A percentile compares a stretch with the other conserved stretches of the same genome.
These are phyloP conservation scores for Percina caprodes DNA, from an alignment of 2,113 vertebrate genomes.

Conservation along the genomic window DNA sequence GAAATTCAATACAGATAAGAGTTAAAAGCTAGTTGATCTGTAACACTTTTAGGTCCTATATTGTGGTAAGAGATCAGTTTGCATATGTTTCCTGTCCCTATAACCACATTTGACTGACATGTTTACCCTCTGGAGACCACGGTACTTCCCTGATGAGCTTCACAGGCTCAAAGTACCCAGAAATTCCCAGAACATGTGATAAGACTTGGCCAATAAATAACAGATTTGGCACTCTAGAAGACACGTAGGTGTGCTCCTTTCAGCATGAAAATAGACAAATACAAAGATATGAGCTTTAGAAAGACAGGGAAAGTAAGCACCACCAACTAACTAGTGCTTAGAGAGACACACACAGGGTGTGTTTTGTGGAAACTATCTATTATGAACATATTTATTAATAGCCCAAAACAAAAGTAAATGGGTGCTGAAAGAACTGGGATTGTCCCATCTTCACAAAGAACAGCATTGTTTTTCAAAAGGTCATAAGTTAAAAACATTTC, in stretches of 20 bases:
- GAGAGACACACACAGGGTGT: constrained; percentile 65
- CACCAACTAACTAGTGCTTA: constrained; percentile 30
- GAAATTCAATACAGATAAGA: constrained; percentile 41
- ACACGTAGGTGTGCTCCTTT: background rate
- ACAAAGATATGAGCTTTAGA: constrained; percentile 23
- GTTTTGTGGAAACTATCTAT: constrained; percentile 55
- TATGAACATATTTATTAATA: constrained; percentile 65
- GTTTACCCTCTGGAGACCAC: constrained; percentile 43
- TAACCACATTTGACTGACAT: constrained; percentile 51
- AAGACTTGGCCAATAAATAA: constrained; percentile 69
- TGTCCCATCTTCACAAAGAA: constrained; percentile 34
- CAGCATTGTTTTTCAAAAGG: constrained; percentile 54
- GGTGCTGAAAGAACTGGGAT: constrained; percentile 43
- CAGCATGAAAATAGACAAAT: constrained; percentile 9
- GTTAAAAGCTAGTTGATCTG: constrained; percentile 26
- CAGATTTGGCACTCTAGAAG: constrained; percentile 55
- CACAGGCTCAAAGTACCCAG: constrained; percentile 46
- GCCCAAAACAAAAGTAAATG: constrained; percentile 66
- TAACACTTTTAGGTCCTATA: constrained; percentile 18
- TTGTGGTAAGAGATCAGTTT: constrained; percentile 38
- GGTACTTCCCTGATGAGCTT: constrained; percentile 62
- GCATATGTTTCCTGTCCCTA: constrained; percentile 14
- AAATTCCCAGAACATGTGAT: constrained; percentile 65
- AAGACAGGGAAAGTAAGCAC: constrained; percentile 35
- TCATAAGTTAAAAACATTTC: constrained; percentile 42